Evolutionary conservation across 2,797 vertebrate genomes (phyloP).

Genomic region (Selene dorsalis): DNA sequence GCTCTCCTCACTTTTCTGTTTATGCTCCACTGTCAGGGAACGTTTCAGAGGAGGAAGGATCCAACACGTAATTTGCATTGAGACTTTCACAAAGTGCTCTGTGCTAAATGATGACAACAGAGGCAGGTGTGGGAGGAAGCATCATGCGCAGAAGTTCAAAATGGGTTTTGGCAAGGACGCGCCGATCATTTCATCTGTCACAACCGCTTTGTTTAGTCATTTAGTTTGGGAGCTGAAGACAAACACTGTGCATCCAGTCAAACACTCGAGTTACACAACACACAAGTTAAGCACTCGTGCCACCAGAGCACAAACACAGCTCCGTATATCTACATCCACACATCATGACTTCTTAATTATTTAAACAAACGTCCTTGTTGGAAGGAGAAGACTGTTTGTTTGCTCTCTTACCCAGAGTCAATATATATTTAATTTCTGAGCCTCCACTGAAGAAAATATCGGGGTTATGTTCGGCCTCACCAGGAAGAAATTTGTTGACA

Average conservation of each 20-base stretch:
- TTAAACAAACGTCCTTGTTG: not conserved
- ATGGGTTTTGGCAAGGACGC: conserved; percentile 28
- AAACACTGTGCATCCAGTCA: conserved; percentile 15
- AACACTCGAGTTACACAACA: not conserved
- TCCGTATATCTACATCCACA: too few relatives aligned
- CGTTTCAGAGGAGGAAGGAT: not conserved
- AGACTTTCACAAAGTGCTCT: conserved; percentile 36
- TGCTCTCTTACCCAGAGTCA: not conserved
- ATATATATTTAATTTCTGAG: not conserved
- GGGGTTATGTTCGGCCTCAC: not conserved
- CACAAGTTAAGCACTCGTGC: not conserved
- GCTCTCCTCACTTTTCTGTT: not conserved
- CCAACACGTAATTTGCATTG: conserved; percentile 30
- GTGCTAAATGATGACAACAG: conserved; percentile 32
- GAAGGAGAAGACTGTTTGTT: not conserved
- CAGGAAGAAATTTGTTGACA: not conserved
- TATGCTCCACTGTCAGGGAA: conserved; percentile 1
- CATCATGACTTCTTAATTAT: not conserved
- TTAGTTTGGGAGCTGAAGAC: conserved; percentile 15
- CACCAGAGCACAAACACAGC: not conserved
- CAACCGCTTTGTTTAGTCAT: conserved; percentile 35
- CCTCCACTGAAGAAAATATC: not conserved
- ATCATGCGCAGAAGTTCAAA: conserved; percentile 15
- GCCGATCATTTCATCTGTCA: conserved; percentile 34
- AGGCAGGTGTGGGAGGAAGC: conserved; percentile 50